Base-by-base conservation (phyloP, 2,113 vertebrate species). In the Noturus placidus region DNA sequence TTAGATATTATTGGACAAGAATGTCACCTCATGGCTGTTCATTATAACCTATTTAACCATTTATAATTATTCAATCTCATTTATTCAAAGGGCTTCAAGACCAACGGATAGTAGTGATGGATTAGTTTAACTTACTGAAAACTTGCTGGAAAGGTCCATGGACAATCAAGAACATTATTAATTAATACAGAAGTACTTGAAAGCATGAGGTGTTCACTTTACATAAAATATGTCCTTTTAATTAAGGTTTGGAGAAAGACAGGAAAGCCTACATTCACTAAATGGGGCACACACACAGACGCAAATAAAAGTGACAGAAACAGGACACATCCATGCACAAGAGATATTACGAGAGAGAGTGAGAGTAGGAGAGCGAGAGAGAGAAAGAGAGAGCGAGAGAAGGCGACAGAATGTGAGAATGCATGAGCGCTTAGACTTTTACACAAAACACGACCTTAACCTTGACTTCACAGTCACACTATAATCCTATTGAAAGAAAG, bases 401-500 rank as follows among this genome's bases (percentile, higher is more conserved):
- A 10, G 46, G 46, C 3, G 3, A 30, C 5, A 67, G 42, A 79
- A 57, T 11, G 35, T 5, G 30, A 33, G 30, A 78, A 46, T 46
- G 54, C 67, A 22, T 1, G 33, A 61, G 20, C 10, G 2, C 78
- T 38, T 35, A 67, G 27, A 56, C 76, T 54, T 69, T 27, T 56
- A 33, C 33, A 86, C 33, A 79, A 86, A 69, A 52, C 38, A 56
- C 7, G 50, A 78, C 82, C 54, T n/a, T 54, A 88, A 76, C 87
- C 87, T 90, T 90, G 85, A 85, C 63, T 86, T 88, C 52, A 70
- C 74, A 78, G 67, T 86, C 84, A 83, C 65, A 33, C 82, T 79
- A 38, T 74, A 90, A 88, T 88, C 72, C 83, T n/a, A 82, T 84
- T 87, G 59, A 82, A 88, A 77, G 56, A 82, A 88, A 86, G 80